Percentiles rank a stretch among this genome's conserved stretches.
Evolutionary conservation across 1,140 invertebrate genomes (phyloP).

Genomic region (Aphelinus certus): DNA sequence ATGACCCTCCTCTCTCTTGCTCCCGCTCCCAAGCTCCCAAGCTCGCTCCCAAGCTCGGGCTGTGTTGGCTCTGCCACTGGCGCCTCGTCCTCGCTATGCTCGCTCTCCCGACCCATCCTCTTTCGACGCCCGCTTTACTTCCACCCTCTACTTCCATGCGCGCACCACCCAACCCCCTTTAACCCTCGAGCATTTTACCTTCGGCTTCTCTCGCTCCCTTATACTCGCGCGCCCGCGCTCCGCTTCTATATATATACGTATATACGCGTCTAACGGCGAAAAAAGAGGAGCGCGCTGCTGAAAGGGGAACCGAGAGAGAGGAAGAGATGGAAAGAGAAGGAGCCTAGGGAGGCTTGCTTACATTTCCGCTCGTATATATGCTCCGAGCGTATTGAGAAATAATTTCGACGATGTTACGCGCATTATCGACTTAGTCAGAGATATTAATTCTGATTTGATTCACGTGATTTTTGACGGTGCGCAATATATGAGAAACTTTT

Average conservation of each 20-base stretch:
- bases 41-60: slow-evolving; percentile 37
- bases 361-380: too few species aligned
- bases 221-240: neutral
- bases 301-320: neutral
- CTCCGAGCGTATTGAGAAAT: too few species aligned
- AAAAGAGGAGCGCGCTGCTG: too few species aligned
- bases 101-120: neutral
- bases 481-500: too few species aligned
- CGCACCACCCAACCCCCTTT: slow-evolving; percentile 26
- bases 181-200: slow-evolving; percentile 45
- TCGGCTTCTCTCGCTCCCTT: neutral
- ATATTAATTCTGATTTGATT: too few species aligned
- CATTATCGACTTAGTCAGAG: too few species aligned
- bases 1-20: slow-evolving; percentile 13
- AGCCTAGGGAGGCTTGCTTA: too few species aligned
- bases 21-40: slow-evolving; percentile 36
- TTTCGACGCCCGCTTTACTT: slow-evolving; percentile 11
- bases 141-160: slow-evolving; percentile 10
- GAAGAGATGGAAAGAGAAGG: slow-evolving; percentile 3
- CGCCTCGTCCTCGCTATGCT: neutral
- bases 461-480: too few species aligned
- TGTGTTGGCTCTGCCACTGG: slow-evolving; percentile 12
- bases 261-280: neutral
- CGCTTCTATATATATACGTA: slow-evolving; percentile 6
- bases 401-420: too few species aligned